A percentile compares a stretch with the other conserved stretches of the same genome.
These are phyloP conservation scores for Sapayoa aenigma DNA, from an alignment of 2,113 vertebrate genomes.

Conservation along the genomic window DNA sequence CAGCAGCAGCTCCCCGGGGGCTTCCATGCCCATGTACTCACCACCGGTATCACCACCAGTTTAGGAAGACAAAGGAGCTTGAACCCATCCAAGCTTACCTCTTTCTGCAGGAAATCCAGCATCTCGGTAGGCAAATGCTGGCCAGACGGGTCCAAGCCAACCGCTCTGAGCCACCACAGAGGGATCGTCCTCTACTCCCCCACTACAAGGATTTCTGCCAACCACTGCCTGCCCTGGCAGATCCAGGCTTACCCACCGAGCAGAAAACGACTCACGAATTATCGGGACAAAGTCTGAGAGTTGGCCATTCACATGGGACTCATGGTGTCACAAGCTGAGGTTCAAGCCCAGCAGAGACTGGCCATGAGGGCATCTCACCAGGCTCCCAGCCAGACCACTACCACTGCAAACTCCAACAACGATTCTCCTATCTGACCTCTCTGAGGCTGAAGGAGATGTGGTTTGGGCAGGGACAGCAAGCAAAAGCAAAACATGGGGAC, in stretches of 20 bases:
- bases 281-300: neutral
- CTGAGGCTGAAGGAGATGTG: neutral
- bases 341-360: neutral
- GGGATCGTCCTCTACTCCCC: neutral
- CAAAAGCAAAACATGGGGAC: accelerated
- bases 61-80: neutral
- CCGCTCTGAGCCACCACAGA: neutral
- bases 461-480: neutral
- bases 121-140: neutral
- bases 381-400: neutral
- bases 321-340: accelerated
- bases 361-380: accelerated
- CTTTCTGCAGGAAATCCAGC: neutral
- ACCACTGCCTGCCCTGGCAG: neutral
- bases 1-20: neutral
- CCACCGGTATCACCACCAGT: neutral
- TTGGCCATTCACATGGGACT: neutral
- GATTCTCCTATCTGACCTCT: neutral
- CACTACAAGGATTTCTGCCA: neutral
- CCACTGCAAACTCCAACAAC: accelerated
- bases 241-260: neutral
- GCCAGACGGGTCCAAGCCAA: neutral
- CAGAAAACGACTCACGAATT: neutral
- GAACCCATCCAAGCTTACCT: neutral
- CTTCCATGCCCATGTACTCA: neutral